Percentiles rank a stretch among this genome's conserved stretches.
Conservation (phyloP, 2,797 vertebrate genomes). For the Thalassophryne amazonica region DNA sequence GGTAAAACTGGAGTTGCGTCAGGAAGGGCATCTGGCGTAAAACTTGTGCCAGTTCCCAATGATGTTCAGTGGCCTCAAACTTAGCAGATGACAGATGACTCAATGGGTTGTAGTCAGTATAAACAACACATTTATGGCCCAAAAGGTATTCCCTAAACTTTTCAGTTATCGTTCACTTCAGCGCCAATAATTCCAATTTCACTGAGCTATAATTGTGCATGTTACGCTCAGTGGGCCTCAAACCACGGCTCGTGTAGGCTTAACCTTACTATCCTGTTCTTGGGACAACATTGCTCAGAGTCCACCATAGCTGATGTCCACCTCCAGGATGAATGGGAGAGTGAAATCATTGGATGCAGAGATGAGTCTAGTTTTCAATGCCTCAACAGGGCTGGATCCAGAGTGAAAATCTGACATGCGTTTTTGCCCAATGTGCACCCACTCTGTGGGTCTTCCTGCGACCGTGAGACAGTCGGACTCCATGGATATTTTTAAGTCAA, state of each 20-base stretch:
- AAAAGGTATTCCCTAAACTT: neutral
- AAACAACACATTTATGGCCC: neutral
- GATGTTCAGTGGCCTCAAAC: neutral
- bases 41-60: neutral
- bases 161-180: neutral
- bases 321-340: neutral
- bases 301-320: neutral
- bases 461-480: too few species aligned
- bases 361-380: neutral
- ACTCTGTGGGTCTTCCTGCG: too few species aligned
- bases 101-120: neutral
- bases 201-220: neutral
- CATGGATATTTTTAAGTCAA: too few species aligned
- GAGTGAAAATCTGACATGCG: too few species aligned
- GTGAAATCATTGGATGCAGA: neutral
- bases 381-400: too few species aligned
- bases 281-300: neutral
- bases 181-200: neutral
- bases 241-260: neutral
- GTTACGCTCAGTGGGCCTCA: neutral
- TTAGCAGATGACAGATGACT: conserved; percentile 1
- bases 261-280: neutral
- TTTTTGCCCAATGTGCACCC: too few species aligned
- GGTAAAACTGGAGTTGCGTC: too few species aligned
- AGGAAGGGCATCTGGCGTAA: too few species aligned